phyloP scores from a whole-genome alignment of 2,113 vertebrate genomes.

The Eptesicus fuscus region DNA sequence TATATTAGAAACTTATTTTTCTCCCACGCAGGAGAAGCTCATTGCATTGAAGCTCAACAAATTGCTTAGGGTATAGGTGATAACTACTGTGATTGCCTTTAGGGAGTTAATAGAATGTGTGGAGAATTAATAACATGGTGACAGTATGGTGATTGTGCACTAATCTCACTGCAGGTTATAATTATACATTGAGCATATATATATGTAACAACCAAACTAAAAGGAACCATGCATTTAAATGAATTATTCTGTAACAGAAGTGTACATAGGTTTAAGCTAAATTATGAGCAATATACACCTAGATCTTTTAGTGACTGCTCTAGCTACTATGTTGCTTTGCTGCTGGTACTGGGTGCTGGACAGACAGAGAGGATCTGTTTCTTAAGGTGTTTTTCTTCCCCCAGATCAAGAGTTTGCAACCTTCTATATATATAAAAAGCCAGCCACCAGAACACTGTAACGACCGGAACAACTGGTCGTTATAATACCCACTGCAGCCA shows the following conservation, averaged over 20 bases:
- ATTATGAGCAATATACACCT: not conserved
- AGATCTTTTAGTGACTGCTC: not conserved
- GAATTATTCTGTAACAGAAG: not conserved
- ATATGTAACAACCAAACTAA: not conserved
- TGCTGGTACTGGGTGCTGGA: not conserved
- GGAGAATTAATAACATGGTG: not conserved
- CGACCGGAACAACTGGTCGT: no score
- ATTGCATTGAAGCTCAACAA: not conserved
- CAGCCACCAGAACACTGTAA: no score
- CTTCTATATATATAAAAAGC: no score
- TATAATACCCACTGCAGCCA: no score
- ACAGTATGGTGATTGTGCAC: not conserved
- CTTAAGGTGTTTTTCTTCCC: not conserved
- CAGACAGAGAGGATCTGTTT: not conserved
- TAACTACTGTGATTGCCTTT: not conserved
- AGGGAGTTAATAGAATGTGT: not conserved
- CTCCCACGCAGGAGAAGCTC: not conserved
- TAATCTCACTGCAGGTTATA: not conserved
- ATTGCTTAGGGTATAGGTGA: not conserved
- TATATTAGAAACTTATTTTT: not conserved
- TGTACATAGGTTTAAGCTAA: constrained; percentile 9
- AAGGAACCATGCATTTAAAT: not conserved
- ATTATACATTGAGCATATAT: not conserved
- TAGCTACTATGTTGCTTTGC: not conserved
- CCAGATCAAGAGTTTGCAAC: not conserved